Conservation (phyloP, 2,888 invertebrate genomes). For the Allacma fusca region DNA sequence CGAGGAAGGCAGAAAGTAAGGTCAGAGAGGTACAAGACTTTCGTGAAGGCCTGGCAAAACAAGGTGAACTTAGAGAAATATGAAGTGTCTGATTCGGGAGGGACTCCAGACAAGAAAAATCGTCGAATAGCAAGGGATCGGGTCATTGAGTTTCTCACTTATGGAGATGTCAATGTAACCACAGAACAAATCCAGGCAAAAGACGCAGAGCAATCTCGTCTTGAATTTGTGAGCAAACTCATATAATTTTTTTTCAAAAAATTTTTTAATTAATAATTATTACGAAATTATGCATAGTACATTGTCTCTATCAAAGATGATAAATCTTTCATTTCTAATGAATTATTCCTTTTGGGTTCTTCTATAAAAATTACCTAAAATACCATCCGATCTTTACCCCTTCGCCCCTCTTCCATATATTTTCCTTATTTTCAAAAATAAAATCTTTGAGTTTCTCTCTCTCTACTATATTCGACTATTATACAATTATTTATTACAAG, state of each 20-base stretch:
- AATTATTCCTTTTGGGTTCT: too few species aligned
- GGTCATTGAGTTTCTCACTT: conserved; percentile 54
- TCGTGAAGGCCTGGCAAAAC: conserved; percentile 42
- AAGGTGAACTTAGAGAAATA: background rate
- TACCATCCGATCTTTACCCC: too few species aligned
- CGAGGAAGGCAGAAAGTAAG: conserved; percentile 80
- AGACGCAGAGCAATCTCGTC: conserved; percentile 41
- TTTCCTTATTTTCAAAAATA: too few species aligned
- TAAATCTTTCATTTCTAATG: too few species aligned
- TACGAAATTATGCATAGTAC: too few species aligned
- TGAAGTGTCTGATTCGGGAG: background rate
- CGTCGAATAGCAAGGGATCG: conserved; percentile 17
- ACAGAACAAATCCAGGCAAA: conserved; percentile 35
- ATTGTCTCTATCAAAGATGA: too few species aligned
- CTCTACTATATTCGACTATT: too few species aligned
- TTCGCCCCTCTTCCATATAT: too few species aligned
- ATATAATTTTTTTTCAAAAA: background rate
- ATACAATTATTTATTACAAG: too few species aligned
- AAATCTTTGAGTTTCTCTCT: too few species aligned
- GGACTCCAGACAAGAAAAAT: conserved; percentile 3
- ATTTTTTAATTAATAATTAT: background rate
- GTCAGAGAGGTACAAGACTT: conserved; percentile 60
- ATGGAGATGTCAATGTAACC: conserved; percentile 51
- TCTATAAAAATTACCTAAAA: too few species aligned
- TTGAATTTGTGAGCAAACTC: conserved; percentile 38